Base-by-base conservation (phyloP, 2,888 invertebrate species). In the Macropis europaea region DNA sequence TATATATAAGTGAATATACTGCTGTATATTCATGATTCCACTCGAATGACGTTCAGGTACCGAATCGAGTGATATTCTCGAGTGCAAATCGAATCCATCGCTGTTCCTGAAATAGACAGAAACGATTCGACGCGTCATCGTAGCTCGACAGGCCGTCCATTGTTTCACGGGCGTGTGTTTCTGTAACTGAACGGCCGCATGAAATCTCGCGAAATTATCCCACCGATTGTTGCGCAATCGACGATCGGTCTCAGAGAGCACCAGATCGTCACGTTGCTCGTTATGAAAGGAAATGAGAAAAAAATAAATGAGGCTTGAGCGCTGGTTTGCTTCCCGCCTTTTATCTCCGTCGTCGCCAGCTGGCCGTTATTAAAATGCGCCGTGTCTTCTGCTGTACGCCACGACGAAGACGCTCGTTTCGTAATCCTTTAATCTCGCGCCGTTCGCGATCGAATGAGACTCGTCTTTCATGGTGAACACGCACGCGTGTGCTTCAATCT, bases 221-320 rank as follows among this genome's bases (percentile, higher is more conserved):
- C n/a, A n/a, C 11, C 43, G 34, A 47, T 26, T 30, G 28, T 59
- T 59, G 5, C 28, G 48, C 19, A 22, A 47, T 17, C 30, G 30
- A 28, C 28, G 59, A 59, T 40, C 38, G 28, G 28, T 38, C 47
- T 13, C 28, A 28, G 38, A 47, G 26, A 24, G 26, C 38, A 47
- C n/a, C 26, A 36, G 7, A n/a, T 24, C 22, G 42, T 34, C 9
- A 28, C 32, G n/a, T 7, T 26, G 52, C 15, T n/a, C 9, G 22
- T 52, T 4, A 17, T 52, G 52, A 61, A 61, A 28, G 34, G 48
- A 36, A n/a, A 7, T 45, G 13, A 3, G 32, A 7, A 30, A 60
- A 22, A 48, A 30, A 15, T 13, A 3, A 22, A 15, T 15, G 15
- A 4, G 5, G 15, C 22, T n/a, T 6, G 47, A 28, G 17, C 47